Base-by-base conservation (phyloP, 2,113 vertebrate genomes). In the Symphodus melops region DNA sequence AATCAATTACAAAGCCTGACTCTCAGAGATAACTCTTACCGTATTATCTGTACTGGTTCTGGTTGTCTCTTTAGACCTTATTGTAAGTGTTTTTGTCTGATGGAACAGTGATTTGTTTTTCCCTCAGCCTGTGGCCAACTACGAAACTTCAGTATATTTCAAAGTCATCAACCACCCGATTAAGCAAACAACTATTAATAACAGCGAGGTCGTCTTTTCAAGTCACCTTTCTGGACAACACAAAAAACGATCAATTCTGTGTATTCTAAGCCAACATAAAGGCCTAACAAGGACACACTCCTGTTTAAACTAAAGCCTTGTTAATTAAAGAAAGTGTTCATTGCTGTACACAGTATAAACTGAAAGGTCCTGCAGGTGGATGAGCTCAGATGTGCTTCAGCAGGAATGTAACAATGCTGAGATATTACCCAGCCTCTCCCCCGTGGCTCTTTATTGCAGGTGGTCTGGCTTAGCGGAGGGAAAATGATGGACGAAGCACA, bases 381-480 rank as follows among this genome's bases (percentile, higher is more conserved):
- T 84, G 85, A 86, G 79, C 67, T 86, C 68, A 88, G 88, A 8
- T 55, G 37, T 68, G 73, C 73, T 84, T 53, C 59, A 16, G 79
- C 0, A 56, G 77, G 81, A 83, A 51, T 48, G 48, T 25, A 81
- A 70, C 58, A 71, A 65, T 33, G 25, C 55, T 59, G 75, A 82
- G 82, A 83, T 51, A 68, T 64, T 58, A 60, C 63, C 13, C 37
- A 0, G 5, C 56, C 58, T 53, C 56, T 77, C 83, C 75, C 69
- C 0, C 23, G 71, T 41, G 75, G 63, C 14, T 60, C 65, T 69
- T 58, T 41, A 37, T 48, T 25, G 12, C 83, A 77, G 74, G 82
- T 66, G 83, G 58, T 46, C 67, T 1, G 63, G 49, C 61, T 80
- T 61, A 79, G 69, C 6, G 14, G 21, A 42, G 67, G 63, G 14